Evolutionary conservation across 2,797 vertebrate species (phyloP), one percentile per base, ranked within the genome.

Genomic region (Yasuhikotakia modesta): DNA sequence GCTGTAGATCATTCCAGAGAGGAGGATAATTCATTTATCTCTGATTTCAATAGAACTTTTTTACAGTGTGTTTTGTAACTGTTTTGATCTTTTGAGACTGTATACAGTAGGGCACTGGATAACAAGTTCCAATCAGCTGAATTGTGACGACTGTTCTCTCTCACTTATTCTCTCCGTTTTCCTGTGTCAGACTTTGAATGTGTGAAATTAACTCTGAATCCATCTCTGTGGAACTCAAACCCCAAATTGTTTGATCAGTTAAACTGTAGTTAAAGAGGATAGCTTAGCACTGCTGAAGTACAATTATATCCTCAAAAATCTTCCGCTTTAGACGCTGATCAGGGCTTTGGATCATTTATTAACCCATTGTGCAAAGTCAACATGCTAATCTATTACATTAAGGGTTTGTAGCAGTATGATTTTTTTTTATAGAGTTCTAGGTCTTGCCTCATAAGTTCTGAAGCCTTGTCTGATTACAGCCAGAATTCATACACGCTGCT

Each of bases 121-220:
- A 46, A 78, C 24, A 24, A 43, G 17, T 64, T 70, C 32, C 76
- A 78, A 78, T 78, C 68, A 78, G 60, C 68, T 78, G 50, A 30
- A 78, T 70, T 71, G 68, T 71, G 48, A 71, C 71, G 21, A 70
- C 45, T 24, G 66, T 24, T 12, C 21, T 70, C 45, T 53, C 12
- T 63, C 17, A 50, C 53, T 27, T 60, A 17, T 60, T 68, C 24
- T 69, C 43, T 35, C 43, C 58, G 21, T 35, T 5, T 45, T 64
- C 27, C 22, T 17, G 48, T 65, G 32, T 55, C 17, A 45, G 45
- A 55, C 32, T 45, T 52, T 78, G 76, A 70, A 78, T 78, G 32
- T 57, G 46, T 14, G 16, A 77, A 70, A 77, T 69, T 50, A 70
- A 63, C 57, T 78, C 21, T 43, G 55, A 76, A 66, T 43, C 52